Base-by-base conservation (phyloP, 2,888 invertebrate species). In the Tetragonisca angustula region DNA sequence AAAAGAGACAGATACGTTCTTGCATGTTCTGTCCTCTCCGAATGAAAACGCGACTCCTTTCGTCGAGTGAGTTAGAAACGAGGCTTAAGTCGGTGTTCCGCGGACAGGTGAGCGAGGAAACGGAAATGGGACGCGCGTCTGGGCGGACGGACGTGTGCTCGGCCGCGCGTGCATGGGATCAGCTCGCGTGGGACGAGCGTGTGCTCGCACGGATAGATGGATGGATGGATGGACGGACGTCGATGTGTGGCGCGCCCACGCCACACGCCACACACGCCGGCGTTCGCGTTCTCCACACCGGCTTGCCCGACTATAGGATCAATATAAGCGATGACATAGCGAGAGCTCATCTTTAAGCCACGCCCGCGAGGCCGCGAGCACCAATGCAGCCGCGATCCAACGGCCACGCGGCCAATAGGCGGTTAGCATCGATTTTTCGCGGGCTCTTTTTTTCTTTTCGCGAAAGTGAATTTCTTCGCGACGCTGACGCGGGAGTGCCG, bases 291-390 rank as follows among this genome's bases (percentile, higher is more conserved):
- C 79, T 71, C 82, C 79, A 85, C 52, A 65, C 76, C 85, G 79
- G 77, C 69, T 59, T 70, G 69, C 54, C 54, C 59, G 68, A 80
- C 84, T 84, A 67, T 89, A 91, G 93, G 94, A 94, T 94, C 94
- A 94, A 94, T 94, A 94, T 94, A 94, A 92, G 92, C 93, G 94
- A 94, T 94, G 94, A 94, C 93, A 94, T 91, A 93, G 92, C 93
- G 93, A 93, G 93, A 94, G 94, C 93, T 94, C 93, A 94, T 94
- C 94, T 94, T 93, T 93, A 94, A 93, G 93, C 94, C 91, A 91
- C 94, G 91, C 94, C 94, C 91, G 77, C 75, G 83, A 61, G 62
- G 49, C 72, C 78, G 71, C 73, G 79, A 76, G 85, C 83, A 79
- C 94, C 93, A 94, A 94, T 93, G 86, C 82, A 67, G 74, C 77